Base-by-base conservation (phyloP, 2,888 invertebrate genomes). In the Eubasilissa splendida region DNA sequence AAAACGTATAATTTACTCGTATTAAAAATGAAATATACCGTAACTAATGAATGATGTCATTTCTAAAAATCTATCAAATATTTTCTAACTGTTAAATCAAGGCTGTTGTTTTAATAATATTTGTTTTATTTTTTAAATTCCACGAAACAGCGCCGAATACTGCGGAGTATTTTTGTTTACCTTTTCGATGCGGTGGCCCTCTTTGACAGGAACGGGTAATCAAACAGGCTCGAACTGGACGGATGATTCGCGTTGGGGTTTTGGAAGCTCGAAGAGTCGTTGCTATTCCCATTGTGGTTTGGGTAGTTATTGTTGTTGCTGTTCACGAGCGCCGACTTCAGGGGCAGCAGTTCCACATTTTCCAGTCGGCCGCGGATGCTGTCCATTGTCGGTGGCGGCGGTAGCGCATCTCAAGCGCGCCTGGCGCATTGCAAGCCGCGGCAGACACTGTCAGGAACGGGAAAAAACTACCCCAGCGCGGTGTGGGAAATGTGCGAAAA, bases 151-250 rank as follows among this genome's bases (percentile, higher is more conserved):
- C n/a, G n/a, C n/a, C n/a, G n/a, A n/a, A n/a, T n/a, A n/a, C n/a
- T 22, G 22, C 22, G 22, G 22, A 22, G 2, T 22, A 5, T n/a
- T 50, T 56, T 66, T 76, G 71, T 82, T 78, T 87, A 90, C 90
- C 90, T 87, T 87, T 91, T 91, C 2, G 90, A 90, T 78, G 90
- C 90, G 87, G 90, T 90, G 83, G 90, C 90, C 84, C 91, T 86
- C 84, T 91, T 91, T 59, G 90, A 90, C 78, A 90, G 87, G 83
- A 90, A 85, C 70, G 89, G 88, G 84, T 91, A 90, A 59, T 91
- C 90, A 84, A 87, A 86, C 52, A 88, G 85, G 83, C 88, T 89
- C 1, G 90, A 88, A 53, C 87, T 88, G 71, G 90, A 89, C 0
- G 90, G 89, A 80, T 88, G 87, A 77, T 86, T 87, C n/a, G 84